Conservation (phyloP, 2,888 invertebrate species). For the Tetranychus piercei region DNA sequence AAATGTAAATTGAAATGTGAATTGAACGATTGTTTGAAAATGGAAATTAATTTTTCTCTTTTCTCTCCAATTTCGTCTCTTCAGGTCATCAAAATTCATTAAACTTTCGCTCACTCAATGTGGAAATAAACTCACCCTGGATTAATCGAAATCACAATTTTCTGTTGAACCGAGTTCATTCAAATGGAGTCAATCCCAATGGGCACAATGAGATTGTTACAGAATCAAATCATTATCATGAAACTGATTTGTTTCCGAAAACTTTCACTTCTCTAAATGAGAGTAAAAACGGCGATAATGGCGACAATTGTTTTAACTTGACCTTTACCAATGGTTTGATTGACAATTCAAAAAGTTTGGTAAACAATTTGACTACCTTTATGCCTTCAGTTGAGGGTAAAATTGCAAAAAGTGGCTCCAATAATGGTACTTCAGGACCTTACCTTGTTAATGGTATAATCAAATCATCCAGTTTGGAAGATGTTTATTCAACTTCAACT, state of each 20-base stretch:
- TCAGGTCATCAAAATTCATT: constrained; percentile 10
- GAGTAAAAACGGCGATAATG: not conserved
- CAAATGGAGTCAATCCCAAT: not conserved
- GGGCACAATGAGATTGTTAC: not conserved
- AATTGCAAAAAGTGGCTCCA: not conserved
- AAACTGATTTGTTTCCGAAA: constrained; percentile 12
- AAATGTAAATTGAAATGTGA: too few relatives aligned
- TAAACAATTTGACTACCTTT: not conserved
- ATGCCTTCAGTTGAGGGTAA: not conserved
- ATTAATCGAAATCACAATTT: not conserved
- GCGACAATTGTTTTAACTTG: not conserved
- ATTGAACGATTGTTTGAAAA: too few relatives aligned
- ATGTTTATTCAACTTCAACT: not conserved
- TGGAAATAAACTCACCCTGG: constrained; percentile 8
- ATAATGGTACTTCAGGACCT: not conserved
- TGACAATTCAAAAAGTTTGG: not conserved
- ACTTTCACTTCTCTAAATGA: not conserved
- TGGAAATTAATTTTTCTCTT: not conserved
- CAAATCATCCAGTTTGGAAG: constrained; percentile 7
- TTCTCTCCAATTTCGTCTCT: not conserved
- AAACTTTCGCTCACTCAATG: constrained; percentile 12
- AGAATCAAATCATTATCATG: constrained; percentile 14
- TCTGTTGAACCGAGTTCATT: not conserved
- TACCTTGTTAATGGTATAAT: not conserved
- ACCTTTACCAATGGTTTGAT: not conserved